phyloP scores from a whole-genome alignment of 2,797 vertebrate genomes.

The Scomberomorus guttatus region DNA sequence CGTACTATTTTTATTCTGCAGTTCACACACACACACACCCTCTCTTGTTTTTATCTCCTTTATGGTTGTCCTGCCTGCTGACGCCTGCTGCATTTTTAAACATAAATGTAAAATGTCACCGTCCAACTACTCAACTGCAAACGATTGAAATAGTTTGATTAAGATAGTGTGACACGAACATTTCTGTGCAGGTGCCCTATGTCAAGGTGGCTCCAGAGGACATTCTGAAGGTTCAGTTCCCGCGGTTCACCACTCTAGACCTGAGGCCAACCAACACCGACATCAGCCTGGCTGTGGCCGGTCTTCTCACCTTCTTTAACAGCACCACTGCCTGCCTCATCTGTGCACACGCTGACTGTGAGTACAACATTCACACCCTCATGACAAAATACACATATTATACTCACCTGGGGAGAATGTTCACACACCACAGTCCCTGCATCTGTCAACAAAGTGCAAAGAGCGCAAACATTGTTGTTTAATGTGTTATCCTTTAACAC shows the following conservation, averaged over 20 bases:
- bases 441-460: constrained; percentile 55
- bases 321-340: constrained; percentile 97
- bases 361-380: constrained; percentile 78
- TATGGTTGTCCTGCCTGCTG: constrained; percentile 21
- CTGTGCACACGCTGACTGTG: constrained; percentile 98
- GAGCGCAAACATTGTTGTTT: constrained; percentile 55
- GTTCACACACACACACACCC: constrained; percentile 19
- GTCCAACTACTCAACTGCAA: background rate
- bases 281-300: constrained; percentile 95
- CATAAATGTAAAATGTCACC: background rate
- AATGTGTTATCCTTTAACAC: constrained; percentile 58
- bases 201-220: constrained; percentile 98
- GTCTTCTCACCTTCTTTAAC: constrained; percentile 97
- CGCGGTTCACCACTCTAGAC: constrained; percentile 98
- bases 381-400: constrained; percentile 18
- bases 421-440: constrained; percentile 21
- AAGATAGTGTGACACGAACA: constrained; percentile 21
- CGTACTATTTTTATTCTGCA: constrained; percentile 44
- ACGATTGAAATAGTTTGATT: constrained; percentile 8
- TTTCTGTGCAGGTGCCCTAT: constrained; percentile 92
- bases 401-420: constrained; percentile 21
- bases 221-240: constrained; percentile 95
- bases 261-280: constrained; percentile 97
- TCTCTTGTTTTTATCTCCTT: constrained; percentile 25
- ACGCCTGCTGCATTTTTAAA: constrained; percentile 36